Percentiles rank a stretch among this genome's conserved stretches.
Evolutionary conservation across 2,113 vertebrate species (phyloP).

Genomic region (Pardalotus punctatus): DNA sequence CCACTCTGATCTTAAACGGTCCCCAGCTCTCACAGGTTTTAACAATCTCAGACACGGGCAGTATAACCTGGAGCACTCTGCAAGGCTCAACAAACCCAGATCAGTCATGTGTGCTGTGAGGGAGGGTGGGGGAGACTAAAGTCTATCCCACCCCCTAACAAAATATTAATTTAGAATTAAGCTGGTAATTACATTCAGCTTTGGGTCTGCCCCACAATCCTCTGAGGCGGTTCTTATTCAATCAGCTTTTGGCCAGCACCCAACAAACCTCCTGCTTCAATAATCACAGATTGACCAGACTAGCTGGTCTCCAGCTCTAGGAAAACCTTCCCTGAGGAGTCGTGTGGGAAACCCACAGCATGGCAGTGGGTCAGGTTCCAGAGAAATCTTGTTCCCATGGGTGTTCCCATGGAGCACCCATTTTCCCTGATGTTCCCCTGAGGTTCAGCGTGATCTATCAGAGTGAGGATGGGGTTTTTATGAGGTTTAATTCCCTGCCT

Average conservation of each 20-base stretch:
- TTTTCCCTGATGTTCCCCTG: not conserved
- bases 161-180: slow-evolving; percentile 63
- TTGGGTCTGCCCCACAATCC: not conserved
- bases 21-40: slow-evolving; percentile 15
- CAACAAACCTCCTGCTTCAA: not conserved
- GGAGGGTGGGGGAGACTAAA: not conserved
- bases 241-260: slow-evolving; percentile 11
- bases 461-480: not conserved
- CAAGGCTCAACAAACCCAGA: not conserved
- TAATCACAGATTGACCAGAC: slow-evolving; percentile 5
- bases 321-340: not conserved
- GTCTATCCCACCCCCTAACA: slow-evolving; percentile 3
- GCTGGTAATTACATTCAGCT: slow-evolving; percentile 28
- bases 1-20: not conserved
- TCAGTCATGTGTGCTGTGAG: not conserved
- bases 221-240: not conserved
- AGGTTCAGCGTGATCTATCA: not conserved
- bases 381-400: not conserved
- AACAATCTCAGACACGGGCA: slow-evolving; percentile 14
- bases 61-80: not conserved
- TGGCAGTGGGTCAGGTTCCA: not conserved
- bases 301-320: not conserved
- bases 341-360: not conserved
- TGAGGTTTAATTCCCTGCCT: not conserved
- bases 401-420: not conserved